Conservation (phyloP, 2,888 invertebrate genomes). For the Xestia sexstrigata region DNA sequence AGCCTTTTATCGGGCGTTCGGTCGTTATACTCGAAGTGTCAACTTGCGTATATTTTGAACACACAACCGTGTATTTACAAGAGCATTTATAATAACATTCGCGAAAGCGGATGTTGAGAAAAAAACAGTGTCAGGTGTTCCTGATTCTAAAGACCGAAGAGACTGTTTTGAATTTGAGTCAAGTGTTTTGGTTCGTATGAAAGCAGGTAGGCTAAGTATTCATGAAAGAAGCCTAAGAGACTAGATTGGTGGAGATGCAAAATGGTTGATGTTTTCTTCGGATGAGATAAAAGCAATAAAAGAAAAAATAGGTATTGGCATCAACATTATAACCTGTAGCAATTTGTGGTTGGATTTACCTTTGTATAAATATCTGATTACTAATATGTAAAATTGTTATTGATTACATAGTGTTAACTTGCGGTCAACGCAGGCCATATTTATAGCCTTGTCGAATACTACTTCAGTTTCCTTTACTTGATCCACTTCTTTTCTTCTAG, state of each 20-base stretch:
- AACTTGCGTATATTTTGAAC: constrained; percentile 56
- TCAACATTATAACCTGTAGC: background rate
- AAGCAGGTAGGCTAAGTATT: background rate
- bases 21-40: constrained; percentile 64
- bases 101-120: constrained; percentile 43
- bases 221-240: background rate
- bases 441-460: background rate
- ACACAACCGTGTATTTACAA: constrained; percentile 54
- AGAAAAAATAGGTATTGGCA: background rate
- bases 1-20: constrained; percentile 66
- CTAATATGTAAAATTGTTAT: constrained; percentile 22
- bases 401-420: background rate
- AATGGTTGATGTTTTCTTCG: background rate
- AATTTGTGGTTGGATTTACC: constrained; percentile 41
- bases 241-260: background rate
- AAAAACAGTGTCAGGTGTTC: constrained; percentile 53
- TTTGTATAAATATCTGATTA: constrained; percentile 27
- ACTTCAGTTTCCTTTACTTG: background rate
- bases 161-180: constrained; percentile 44
- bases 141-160: constrained; percentile 18
- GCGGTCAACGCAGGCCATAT: constrained; percentile 21
- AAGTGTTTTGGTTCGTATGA: constrained; percentile 39
- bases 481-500: background rate
- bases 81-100: constrained; percentile 53
- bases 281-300: background rate